These are phyloP conservation scores for Ceratina australensis DNA, from an alignment of 1,140 invertebrate species.

Conservation along the genomic window DNA sequence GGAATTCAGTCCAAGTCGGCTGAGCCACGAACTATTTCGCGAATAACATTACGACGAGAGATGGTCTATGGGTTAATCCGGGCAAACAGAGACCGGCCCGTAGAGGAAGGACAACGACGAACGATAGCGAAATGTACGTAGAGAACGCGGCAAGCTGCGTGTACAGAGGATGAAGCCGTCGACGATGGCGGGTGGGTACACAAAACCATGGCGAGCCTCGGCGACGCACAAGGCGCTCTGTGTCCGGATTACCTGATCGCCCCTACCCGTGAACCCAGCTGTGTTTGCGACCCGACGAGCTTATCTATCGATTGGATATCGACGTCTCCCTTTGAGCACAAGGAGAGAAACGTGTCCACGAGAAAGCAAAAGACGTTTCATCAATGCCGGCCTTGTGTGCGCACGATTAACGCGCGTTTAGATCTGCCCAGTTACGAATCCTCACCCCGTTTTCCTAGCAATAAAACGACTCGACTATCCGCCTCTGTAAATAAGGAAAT, in stretches of 20 bases:
- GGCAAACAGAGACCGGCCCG: conserved; percentile 64
- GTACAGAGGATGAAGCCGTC: conserved; percentile 64
- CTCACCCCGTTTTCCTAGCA: conserved; percentile 23
- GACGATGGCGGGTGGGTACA: conserved; percentile 56
- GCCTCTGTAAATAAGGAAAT: conserved; percentile 15
- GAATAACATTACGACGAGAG: conserved; percentile 55
- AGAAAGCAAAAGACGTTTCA: conserved; percentile 35
- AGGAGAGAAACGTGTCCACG: conserved; percentile 32
- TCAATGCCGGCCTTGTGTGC: conserved; percentile 66
- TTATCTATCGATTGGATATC: conserved; percentile 77
- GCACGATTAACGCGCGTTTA: conserved; percentile 41
- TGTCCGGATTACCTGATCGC: conserved; percentile 71
- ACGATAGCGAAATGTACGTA: conserved; percentile 68
- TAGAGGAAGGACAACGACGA: conserved; percentile 54
- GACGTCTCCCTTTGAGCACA: conserved; percentile 40
- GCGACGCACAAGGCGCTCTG: conserved; percentile 66
- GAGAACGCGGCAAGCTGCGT: conserved; percentile 74
- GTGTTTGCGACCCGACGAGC: conserved; percentile 74
- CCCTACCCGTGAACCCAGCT: conserved; percentile 65
- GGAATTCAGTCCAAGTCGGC: not conserved
- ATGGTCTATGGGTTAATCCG: conserved; percentile 68
- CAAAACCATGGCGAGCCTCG: conserved; percentile 51
- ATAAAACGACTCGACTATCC: conserved; percentile 38
- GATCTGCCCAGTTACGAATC: conserved; percentile 3
- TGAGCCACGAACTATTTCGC: conserved; percentile 30